Conservation (phyloP, 2,888 invertebrate species). For the Tethea ocularis region DNA sequence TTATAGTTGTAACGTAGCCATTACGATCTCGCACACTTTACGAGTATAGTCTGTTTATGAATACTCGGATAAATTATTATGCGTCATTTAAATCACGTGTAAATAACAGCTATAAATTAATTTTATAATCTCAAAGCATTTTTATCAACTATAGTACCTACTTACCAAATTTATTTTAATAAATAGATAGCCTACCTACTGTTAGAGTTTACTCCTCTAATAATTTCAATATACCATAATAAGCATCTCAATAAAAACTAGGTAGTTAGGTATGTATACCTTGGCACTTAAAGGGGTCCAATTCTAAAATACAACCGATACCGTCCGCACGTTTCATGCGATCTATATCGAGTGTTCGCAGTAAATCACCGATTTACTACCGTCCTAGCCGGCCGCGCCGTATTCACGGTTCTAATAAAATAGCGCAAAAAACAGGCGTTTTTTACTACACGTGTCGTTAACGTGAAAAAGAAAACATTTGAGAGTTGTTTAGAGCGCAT, state of each 20-base stretch:
- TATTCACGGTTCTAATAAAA: constrained; percentile 18
- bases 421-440: background rate
- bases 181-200: too few relatives aligned
- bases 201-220: too few relatives aligned
- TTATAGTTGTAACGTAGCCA: background rate
- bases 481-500: background rate
- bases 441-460: background rate
- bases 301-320: constrained; percentile 29
- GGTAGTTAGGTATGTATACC: too few relatives aligned
- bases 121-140: background rate
- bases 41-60: background rate
- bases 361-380: constrained; percentile 25
- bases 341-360: constrained; percentile 30
- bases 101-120: too few relatives aligned
- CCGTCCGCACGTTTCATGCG: constrained; percentile 17
- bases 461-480: background rate
- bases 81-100: too few relatives aligned
- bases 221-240: background rate
- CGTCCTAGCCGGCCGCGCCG: constrained; percentile 15
- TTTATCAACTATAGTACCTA: background rate
- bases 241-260: background rate
- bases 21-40: background rate
- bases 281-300: constrained; percentile 24
- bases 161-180: too few relatives aligned
- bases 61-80: background rate